Base-by-base conservation (phyloP, 1,140 invertebrate genomes). In the Centruroides sculpturatus region DNA sequence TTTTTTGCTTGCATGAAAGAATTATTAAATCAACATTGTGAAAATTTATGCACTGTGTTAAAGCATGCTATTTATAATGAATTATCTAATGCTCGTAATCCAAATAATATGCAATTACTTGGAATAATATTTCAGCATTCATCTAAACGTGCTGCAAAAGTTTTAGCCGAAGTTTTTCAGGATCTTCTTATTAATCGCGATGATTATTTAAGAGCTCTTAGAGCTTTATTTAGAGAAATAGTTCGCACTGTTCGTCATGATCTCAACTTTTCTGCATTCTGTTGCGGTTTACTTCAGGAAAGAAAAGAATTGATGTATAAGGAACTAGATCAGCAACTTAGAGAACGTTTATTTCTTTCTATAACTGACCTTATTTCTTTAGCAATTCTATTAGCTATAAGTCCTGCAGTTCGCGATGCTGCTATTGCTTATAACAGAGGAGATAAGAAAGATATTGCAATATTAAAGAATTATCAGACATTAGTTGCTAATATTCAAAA, bases 1-100 rank as follows among this genome's bases (percentile, higher is more conserved):
- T 96, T 92, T 72, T 80, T 93, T 66, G 80, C 82, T 10, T 89
- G 92, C 68, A 82, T 97, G 0, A 83, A 83, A 67, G 87, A 90
- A 72, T 79, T 90, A 73, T 78, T 89, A 56, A 74, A 77, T 46
- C 82, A 83, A 11, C 85, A 88, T 71, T 81, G 85, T 6, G 86
- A 89, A 23, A 93, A 95, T 70, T 74, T 96, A 8, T 79, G 82
- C 41, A 85, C 86, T n/a, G 82, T 95, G 48, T 74, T 98, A 62
- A 93, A 90, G 65, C 85, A 92, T 68, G 92, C 92, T 0, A 86
- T 97, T 64, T 93, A 92, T 74, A 97, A 97, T 75, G 93, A 98
- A 76, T 76, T 98, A 47, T 93, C 91, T 0, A 74, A 73, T 34
- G 85, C 86, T 68, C 80, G 92, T 55, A 95, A 94, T 79, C 88